phyloP scores from a whole-genome alignment of 2,888 invertebrate genomes.

The Syrista parreyssii region DNA sequence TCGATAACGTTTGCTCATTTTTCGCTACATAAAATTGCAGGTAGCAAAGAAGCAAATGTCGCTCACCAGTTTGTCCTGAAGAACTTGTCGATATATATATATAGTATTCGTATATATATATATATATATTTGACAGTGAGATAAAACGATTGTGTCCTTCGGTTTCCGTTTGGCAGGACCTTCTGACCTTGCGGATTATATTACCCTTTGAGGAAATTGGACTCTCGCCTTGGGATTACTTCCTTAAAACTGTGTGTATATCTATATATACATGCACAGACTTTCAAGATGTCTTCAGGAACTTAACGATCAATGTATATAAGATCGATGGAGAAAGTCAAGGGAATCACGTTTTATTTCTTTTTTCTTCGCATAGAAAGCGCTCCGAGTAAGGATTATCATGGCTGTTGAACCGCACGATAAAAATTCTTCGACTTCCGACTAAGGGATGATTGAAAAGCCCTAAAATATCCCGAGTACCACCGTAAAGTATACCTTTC shows the following conservation, averaged over 20 bases:
- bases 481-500: not conserved
- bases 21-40: slow-evolving; percentile 53
- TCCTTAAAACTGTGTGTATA: not conserved
- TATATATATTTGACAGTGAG: not conserved
- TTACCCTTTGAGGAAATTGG: not conserved
- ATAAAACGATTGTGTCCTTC: not conserved
- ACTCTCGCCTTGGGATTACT: not conserved
- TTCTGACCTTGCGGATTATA: not conserved
- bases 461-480: not conserved
- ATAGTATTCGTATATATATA: no score
- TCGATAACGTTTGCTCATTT: slow-evolving; percentile 50
- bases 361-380: not conserved
- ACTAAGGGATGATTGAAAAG: not conserved
- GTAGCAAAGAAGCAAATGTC: not conserved
- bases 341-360: not conserved
- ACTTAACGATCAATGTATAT: not conserved
- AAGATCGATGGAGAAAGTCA: not conserved
- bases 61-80: not conserved
- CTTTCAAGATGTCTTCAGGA: not conserved
- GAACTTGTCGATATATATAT: not conserved
- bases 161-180: not conserved
- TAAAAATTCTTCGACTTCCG: not conserved
- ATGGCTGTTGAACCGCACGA: not conserved
- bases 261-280: not conserved
- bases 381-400: not conserved